Evolutionary conservation across 2,113 vertebrate genomes (phyloP).

Genomic region (Hyla sarda): DNA sequence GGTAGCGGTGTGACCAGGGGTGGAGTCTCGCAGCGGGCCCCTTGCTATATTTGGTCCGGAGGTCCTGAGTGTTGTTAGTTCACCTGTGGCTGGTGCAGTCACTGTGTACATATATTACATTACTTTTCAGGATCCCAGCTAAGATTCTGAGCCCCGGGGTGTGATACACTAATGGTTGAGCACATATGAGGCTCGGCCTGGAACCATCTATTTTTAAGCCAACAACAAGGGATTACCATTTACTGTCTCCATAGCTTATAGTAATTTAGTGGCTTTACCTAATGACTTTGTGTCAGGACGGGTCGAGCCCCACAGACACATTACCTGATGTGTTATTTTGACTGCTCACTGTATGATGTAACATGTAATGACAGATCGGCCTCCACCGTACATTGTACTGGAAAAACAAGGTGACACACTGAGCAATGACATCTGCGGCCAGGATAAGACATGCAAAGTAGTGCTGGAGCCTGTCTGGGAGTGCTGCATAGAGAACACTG

Average conservation of each 20-base stretch:
- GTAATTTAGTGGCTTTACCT: constrained; percentile 24
- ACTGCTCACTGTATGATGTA: not conserved
- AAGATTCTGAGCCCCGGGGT: not conserved
- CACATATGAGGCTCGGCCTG: constrained; percentile 20
- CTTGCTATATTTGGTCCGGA: too few relatives aligned
- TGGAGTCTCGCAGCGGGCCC: too few relatives aligned
- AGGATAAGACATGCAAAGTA: constrained; percentile 15
- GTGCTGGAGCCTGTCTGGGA: not conserved
- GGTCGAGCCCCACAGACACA: not conserved
- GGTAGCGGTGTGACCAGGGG: too few relatives aligned
- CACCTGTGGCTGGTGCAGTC: too few relatives aligned
- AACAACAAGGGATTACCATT: constrained; percentile 28
- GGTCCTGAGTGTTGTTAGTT: too few relatives aligned
- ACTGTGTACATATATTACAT: too few relatives aligned
- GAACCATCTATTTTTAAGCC: constrained; percentile 27
- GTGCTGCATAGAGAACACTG: not conserved
- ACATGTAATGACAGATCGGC: not conserved
- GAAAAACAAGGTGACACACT: constrained; percentile 3
- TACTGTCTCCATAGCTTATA: constrained; percentile 16
- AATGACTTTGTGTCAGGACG: constrained; percentile 8
- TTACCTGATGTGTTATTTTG: not conserved
- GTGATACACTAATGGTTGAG: not conserved
- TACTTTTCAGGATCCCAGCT: not conserved
- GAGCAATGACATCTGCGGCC: not conserved
- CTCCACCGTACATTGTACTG: not conserved